phyloP scores from a whole-genome alignment of 2,888 invertebrate species.

The Drosophila tripunctata region DNA sequence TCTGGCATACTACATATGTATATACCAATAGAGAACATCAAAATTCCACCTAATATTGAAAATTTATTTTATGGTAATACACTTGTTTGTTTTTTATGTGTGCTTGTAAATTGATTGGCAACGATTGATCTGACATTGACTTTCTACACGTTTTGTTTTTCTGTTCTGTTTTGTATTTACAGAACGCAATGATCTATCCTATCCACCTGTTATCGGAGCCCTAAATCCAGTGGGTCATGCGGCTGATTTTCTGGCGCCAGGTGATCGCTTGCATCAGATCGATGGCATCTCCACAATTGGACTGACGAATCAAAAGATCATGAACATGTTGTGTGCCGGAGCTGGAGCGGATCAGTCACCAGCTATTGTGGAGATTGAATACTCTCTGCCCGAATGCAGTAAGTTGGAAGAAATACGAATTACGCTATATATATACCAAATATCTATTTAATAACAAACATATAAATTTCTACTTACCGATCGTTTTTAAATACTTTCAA shows the following conservation, averaged over 20 bases:
- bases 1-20: too few relatives aligned
- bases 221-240: constrained; percentile 84
- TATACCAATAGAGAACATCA: too few relatives aligned
- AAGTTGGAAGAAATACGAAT: constrained; percentile 82
- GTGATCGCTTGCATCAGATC: constrained; percentile 91
- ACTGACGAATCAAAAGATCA: constrained; percentile 91
- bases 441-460: too few relatives aligned
- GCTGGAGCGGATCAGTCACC: constrained; percentile 86
- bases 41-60: too few relatives aligned
- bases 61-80: too few relatives aligned
- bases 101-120: constrained; percentile 4
- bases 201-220: constrained; percentile 84
- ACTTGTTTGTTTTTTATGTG: too few relatives aligned
- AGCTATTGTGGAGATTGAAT: constrained; percentile 92
- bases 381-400: constrained; percentile 93
- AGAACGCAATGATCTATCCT: constrained; percentile 84
- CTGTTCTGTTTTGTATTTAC: not conserved
- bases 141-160: constrained; percentile 1
- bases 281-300: constrained; percentile 91
- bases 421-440: too few relatives aligned
- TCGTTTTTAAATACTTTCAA: too few relatives aligned
- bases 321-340: constrained; percentile 87
- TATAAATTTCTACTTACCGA: not conserved
- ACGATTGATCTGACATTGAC: constrained; percentile 22
- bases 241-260: constrained; percentile 91